A percentile compares a stretch with the other conserved stretches of the same genome.
These are phyloP conservation scores for Dioctria rufipes DNA, from an alignment of 2,888 invertebrate genomes.

Conservation along the genomic window DNA sequence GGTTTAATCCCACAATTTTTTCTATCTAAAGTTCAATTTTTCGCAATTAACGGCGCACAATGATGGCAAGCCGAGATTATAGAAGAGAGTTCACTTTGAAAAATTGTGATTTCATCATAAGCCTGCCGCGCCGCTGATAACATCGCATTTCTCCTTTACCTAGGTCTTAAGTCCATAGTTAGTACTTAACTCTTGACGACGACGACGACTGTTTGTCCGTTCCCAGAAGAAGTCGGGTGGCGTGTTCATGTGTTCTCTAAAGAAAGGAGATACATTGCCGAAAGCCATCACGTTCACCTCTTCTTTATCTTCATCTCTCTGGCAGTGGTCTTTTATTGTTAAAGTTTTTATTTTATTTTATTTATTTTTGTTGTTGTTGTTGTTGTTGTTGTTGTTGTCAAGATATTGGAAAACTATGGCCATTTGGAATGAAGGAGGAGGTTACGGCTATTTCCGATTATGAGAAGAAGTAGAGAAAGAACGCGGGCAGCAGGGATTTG, in stretches of 20 bases:
- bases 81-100: background rate
- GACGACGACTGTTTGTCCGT: slow-evolving; percentile 14
- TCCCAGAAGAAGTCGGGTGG: slow-evolving; percentile 36
- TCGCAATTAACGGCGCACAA: slow-evolving; percentile 2
- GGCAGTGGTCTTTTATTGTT: background rate
- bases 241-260: background rate
- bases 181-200: background rate
- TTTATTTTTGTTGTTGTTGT: background rate
- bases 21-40: background rate
- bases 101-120: slow-evolving; percentile 19
- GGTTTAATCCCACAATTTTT: too few species aligned
- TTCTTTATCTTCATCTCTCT: slow-evolving; percentile 1
- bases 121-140: background rate
- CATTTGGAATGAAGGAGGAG: background rate
- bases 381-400: background rate
- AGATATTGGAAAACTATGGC: background rate
- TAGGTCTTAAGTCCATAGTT: background rate
- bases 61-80: background rate
- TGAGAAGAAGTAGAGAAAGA: too few species aligned
- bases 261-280: slow-evolving; percentile 6
- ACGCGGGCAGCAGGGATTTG: background rate
- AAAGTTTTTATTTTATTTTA: background rate
- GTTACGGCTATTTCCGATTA: too few species aligned
- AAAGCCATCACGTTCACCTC: slow-evolving; percentile 19
- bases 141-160: slow-evolving; percentile 10